Evolutionary conservation across 2,888 invertebrate genomes (phyloP).

Genomic region (Sussaba pulchella): DNA sequence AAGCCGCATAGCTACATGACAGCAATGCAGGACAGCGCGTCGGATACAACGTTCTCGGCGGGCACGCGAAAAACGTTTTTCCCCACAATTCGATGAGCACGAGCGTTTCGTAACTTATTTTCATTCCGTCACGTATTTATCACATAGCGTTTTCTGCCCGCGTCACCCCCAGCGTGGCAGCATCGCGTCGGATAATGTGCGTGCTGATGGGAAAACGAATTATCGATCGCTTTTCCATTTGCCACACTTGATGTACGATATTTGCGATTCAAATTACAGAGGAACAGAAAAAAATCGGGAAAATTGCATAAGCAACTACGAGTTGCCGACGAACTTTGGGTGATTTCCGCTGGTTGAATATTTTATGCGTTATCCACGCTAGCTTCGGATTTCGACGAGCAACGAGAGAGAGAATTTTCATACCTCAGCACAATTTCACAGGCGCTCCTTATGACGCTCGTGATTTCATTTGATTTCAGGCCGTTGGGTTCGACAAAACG

Average conservation of each 20-base stretch:
- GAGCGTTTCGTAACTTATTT: constrained; percentile 41
- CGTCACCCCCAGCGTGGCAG: too few relatives aligned
- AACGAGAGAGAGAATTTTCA: background rate
- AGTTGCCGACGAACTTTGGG: constrained; percentile 24
- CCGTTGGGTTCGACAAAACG: background rate
- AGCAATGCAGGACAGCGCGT: too few relatives aligned
- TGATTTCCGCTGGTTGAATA: background rate
- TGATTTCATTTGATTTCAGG: constrained; percentile 24
- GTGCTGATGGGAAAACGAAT: constrained; percentile 11
- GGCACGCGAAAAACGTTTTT: constrained; percentile 42
- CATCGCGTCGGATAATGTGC: background rate
- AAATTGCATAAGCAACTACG: background rate
- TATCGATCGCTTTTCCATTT: constrained; percentile 36
- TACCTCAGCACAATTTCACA: constrained; percentile 15
- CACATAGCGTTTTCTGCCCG: background rate
- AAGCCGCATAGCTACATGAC: background rate
- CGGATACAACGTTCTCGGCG: constrained; percentile 7
- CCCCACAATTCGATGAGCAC: background rate
- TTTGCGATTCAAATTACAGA: constrained; percentile 1
- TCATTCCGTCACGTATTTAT: too few relatives aligned
- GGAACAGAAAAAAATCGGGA: constrained; percentile 11
- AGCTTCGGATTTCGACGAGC: background rate
- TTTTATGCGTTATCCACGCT: background rate
- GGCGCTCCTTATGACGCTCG: constrained; percentile 23
- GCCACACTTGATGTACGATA: constrained; percentile 38